A percentile compares a stretch with the other conserved stretches of the same genome.
These are phyloP conservation scores for Cryptus viduatorius DNA, from an alignment of 2,888 invertebrate genomes.

Conservation along the genomic window DNA sequence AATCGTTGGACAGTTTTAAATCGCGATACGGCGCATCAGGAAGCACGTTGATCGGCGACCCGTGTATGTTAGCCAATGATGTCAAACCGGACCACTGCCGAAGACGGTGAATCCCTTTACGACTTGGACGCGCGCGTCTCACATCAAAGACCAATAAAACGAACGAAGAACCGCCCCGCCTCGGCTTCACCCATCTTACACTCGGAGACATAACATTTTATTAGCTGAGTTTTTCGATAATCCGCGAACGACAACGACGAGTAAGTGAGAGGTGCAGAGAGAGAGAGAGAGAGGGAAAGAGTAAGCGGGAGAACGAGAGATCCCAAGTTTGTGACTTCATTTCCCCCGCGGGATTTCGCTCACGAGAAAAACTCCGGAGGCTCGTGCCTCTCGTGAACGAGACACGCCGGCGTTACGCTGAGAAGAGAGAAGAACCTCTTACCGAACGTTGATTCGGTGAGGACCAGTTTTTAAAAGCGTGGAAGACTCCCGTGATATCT, in stretches of 20 bases:
- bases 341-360: conserved; percentile 58
- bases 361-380: conserved; percentile 52
- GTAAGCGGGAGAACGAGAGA: conserved; percentile 7
- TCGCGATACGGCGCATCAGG: conserved; percentile 50
- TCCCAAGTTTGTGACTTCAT: conserved; percentile 68
- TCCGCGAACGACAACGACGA: conserved; percentile 54
- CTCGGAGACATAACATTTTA: conserved; percentile 68
- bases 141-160: conserved; percentile 69
- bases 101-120: conserved; percentile 59
- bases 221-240: conserved; percentile 72
- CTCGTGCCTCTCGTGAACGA: neutral
- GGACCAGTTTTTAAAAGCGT: conserved; percentile 63
- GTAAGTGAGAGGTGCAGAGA: neutral
- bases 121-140: conserved; percentile 55
- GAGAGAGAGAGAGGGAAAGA: neutral
- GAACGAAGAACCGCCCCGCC: conserved; percentile 30
- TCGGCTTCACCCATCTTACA: conserved; percentile 18
- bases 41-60: conserved; percentile 55
- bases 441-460: conserved; percentile 33
- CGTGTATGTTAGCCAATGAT: conserved; percentile 10
- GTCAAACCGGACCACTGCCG: conserved; percentile 50
- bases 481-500: conserved; percentile 24
- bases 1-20: conserved; percentile 66
- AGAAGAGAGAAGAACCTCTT: neutral
- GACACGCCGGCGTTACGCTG: neutral